phyloP scores from a whole-genome alignment of 2,888 invertebrate genomes.

The Drosophila seclusa region DNA sequence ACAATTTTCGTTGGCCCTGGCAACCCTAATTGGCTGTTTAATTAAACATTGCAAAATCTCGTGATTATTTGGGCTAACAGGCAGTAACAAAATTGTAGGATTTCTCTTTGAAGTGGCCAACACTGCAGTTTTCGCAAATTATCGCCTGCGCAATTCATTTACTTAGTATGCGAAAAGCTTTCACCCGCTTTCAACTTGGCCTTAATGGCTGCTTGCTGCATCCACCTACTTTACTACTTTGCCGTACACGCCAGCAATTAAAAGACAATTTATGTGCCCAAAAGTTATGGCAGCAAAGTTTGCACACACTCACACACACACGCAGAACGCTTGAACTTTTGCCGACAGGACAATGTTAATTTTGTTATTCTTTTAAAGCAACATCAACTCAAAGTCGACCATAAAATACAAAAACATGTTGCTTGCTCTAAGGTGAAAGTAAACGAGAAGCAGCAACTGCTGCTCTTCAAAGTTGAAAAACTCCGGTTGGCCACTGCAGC shows the following conservation, averaged over 20 bases:
- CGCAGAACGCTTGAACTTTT: slow-evolving; percentile 19
- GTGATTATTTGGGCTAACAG: slow-evolving; percentile 11
- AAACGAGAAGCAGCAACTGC: neutral
- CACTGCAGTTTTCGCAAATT: slow-evolving; percentile 63
- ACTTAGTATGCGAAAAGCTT: slow-evolving; percentile 19
- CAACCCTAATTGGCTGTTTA: slow-evolving; percentile 72
- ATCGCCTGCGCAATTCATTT: slow-evolving; percentile 56
- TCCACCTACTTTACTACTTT: slow-evolving; percentile 27
- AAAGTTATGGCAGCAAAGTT: slow-evolving; percentile 50
- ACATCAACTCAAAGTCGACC: slow-evolving; percentile 25
- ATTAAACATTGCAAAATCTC: slow-evolving; percentile 56
- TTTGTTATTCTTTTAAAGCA: slow-evolving; percentile 36
- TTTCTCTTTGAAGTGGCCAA: slow-evolving; percentile 48
- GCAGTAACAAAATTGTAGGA: neutral
- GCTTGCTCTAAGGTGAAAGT: neutral
- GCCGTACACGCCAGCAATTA: slow-evolving; percentile 53
- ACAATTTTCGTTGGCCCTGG: slow-evolving; percentile 23
- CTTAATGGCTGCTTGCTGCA: slow-evolving; percentile 26
- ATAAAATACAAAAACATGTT: neutral
- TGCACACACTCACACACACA: neutral
- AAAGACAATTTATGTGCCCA: slow-evolving; percentile 69
- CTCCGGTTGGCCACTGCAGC: slow-evolving; percentile 27
- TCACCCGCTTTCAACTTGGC: slow-evolving; percentile 18
- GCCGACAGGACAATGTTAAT: slow-evolving; percentile 15
- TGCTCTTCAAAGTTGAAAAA: neutral